phyloP scores from a whole-genome alignment of 2,113 vertebrate species.

The Trematocara nigrifrons region DNA sequence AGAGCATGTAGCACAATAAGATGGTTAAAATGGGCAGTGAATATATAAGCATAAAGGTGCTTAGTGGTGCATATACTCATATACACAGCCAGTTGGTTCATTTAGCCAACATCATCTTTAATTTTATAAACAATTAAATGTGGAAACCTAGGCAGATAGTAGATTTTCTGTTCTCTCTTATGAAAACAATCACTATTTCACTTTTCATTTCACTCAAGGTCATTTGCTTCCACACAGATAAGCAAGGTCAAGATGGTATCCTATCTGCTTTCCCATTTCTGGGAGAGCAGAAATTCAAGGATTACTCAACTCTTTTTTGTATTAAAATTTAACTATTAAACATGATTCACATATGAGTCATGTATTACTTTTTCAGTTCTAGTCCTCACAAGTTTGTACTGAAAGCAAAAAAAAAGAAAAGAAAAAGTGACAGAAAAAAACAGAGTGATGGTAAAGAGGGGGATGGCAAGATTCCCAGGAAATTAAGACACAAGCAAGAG shows the following conservation, averaged over 20 bases:
- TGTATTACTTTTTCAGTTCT: slow-evolving; percentile 40
- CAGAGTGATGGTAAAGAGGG: neutral
- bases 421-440: neutral
- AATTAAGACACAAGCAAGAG: slow-evolving; percentile 46
- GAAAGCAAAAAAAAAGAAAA: neutral
- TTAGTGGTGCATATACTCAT: neutral
- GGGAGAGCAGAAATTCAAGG: slow-evolving; percentile 16
- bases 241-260: neutral
- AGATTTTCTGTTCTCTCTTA: neutral
- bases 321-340: slow-evolving; percentile 42
- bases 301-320: slow-evolving; percentile 31
- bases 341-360: slow-evolving; percentile 40
- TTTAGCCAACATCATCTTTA: slow-evolving; percentile 1
- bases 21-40: neutral
- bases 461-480: slow-evolving; percentile 40
- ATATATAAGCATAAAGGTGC: neutral
- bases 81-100: neutral
- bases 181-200: neutral
- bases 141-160: neutral
- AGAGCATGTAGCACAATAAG: neutral
- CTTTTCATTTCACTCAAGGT: neutral
- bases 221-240: neutral
- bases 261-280: neutral
- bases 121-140: neutral
- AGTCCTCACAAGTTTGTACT: neutral